Base-by-base conservation (phyloP, 2,113 vertebrate species). In the Odontesthes bonariensis region DNA sequence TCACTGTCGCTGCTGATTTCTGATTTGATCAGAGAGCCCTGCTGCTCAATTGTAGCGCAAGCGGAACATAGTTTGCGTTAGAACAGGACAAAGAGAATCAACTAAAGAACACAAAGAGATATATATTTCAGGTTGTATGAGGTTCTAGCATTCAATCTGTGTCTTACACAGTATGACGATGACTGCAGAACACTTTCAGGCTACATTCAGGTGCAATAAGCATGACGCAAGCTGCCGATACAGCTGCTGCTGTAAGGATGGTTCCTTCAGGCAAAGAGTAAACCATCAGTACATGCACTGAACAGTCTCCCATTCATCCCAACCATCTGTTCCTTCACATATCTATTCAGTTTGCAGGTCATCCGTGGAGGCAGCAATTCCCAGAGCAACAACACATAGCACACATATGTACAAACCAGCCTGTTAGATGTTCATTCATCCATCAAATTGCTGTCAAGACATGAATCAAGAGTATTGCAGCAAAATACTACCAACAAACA, bases 401-500 rank as follows among this genome's bases (percentile, higher is more conserved):
- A 42, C 47, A 60, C 16, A 44, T 32, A 47, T 51, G 46, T 49
- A 38, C 31, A 61, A 61, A 68, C n/a, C 65, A 32, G 51, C 49
- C 73, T 17, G 58, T 68, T 76, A 35, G 49, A 49, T 51, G 60
- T 74, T 44, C 44, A 49, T 59, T 75, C 51, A 79, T 55, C 66
- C 51, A 51, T 49, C 51, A 23, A 61, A 69, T n/a, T 20, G 71
- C 53, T 54, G 62, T 65, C 67, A 68, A n/a, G 32, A 60, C 46
- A 58, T 68, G 42, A 49, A 73, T 71, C 53, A 47, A 51, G 58
- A 63, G 51, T 23, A 46, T 59, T 58, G 19, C 32, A 57, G 35
- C 53, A 72, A 35, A 1, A 59, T 54, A 56, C 57, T 12, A 58
- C 16, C 62, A 52, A 23, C n/a, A 66, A 75, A 69, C 52, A 61